Evolutionary conservation across 2,888 invertebrate species (phyloP).

Genomic region (Dicranocentrus wangi): DNA sequence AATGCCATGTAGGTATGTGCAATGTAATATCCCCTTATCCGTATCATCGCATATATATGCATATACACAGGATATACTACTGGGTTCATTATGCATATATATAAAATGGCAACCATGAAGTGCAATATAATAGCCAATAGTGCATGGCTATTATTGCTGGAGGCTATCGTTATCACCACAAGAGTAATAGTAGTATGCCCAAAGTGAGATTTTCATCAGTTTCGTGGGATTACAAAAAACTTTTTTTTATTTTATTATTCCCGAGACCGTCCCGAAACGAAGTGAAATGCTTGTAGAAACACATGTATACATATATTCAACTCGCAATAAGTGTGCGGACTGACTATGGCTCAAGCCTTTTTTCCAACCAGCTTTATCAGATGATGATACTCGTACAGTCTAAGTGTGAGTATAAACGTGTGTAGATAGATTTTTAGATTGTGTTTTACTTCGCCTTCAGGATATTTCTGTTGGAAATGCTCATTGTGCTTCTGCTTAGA

Average conservation of each 20-base stretch:
- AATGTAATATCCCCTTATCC: no score
- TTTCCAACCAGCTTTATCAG: no score
- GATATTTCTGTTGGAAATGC: not conserved
- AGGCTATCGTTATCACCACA: slow-evolving; percentile 24
- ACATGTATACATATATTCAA: no score
- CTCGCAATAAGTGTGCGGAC: no score
- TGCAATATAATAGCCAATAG: not conserved
- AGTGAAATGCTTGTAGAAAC: no score
- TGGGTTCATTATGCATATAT: no score
- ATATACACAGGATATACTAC: no score
- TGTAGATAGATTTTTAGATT: slow-evolving; percentile 2
- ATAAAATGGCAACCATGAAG: no score
- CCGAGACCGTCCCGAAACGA: no score
- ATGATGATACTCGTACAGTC: slow-evolving; percentile 5
- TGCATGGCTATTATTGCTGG: slow-evolving; percentile 17
- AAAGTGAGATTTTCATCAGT: slow-evolving; percentile 39
- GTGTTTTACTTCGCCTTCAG: slow-evolving; percentile 5
- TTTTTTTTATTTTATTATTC: slow-evolving; percentile 9
- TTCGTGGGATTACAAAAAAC: slow-evolving; percentile 22
- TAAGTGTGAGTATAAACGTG: not conserved
- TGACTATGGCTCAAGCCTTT: no score
- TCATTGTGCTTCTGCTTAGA: not conserved
- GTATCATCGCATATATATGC: no score
- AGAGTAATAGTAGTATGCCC: not conserved
- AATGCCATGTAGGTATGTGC: no score